phyloP scores from a whole-genome alignment of 2,797 vertebrate species.

The Acanthiza pusilla region DNA sequence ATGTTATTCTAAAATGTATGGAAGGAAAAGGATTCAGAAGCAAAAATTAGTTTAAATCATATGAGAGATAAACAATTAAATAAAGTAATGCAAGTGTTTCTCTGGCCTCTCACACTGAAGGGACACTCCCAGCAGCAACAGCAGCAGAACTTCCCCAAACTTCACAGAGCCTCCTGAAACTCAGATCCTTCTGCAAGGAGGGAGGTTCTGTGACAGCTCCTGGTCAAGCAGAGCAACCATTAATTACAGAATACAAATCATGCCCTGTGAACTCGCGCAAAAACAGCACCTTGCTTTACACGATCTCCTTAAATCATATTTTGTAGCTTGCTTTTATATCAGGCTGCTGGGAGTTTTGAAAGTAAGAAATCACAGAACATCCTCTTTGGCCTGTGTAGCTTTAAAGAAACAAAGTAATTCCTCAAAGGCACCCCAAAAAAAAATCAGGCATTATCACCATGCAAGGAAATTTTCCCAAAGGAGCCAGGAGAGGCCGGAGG shows the following conservation, averaged over 20 bases:
- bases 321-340: background rate
- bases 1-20: background rate
- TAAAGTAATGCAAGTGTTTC: background rate
- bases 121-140: background rate
- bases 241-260: background rate
- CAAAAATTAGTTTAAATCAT: background rate
- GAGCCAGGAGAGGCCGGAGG: background rate
- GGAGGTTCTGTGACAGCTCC: background rate
- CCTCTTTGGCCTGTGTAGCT: background rate
- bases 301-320: background rate
- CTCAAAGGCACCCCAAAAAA: background rate
- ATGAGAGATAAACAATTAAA: background rate
- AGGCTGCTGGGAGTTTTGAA: background rate
- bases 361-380: background rate
- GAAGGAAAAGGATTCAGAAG: background rate
- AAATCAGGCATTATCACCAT: background rate
- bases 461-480: background rate
- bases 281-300: background rate
- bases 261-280: background rate
- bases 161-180: background rate
- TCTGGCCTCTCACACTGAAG: background rate
- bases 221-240: background rate
- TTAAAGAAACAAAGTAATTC: background rate
- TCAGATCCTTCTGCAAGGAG: background rate
- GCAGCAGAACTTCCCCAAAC: background rate